Evolutionary conservation across 2,113 vertebrate species (phyloP), one percentile per base, ranked within the genome.

Genomic region (Ptilonorhynchus violaceus): DNA sequence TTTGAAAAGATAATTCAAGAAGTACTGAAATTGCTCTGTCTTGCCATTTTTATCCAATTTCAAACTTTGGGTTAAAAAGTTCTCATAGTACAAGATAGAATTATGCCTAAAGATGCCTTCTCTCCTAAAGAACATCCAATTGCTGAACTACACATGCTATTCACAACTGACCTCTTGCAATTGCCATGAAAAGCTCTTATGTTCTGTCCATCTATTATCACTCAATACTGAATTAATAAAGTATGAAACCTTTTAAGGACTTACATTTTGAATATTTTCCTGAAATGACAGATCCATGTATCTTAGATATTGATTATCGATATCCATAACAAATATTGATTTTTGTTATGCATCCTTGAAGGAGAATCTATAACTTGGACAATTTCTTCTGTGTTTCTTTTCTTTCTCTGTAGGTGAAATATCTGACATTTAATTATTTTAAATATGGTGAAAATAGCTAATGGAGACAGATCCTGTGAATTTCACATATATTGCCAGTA

Each of bases 41-140:
- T 89, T 96, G 74, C 69, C 88, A 60, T 87, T 97, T 94, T 90
- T 75, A 94, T 96, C 92, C 19, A 86, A 67, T 97, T 96, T 95
- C 64, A 76, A 78, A 62, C 60, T 86, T 92, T 30, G 20, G 8
- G 16, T 96, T 95, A 93, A 78, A 93, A 96, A 93, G 55, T 55
- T 81, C 86, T 95, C 5, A 15, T 33, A 46, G n/a, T 39, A 42
- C 15, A 92, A 79, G 89, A 87, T 44, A 83, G 81, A 93, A 93
- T 97, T 91, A 66, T 82, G 50, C 82, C 93, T 95, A 82, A 84
- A 79, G 55, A 70, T 77, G 58, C 21, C 46, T 95, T 72, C 10
- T 75, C n/a, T 70, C 50, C 72, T 89, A 88, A 82, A 92, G 59
- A 87, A 79, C 3, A 10, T 75, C 85, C 44, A 89, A 49, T 82